Evolutionary conservation across 2,888 invertebrate genomes (phyloP).

Genomic region (Orthosia gracilis): DNA sequence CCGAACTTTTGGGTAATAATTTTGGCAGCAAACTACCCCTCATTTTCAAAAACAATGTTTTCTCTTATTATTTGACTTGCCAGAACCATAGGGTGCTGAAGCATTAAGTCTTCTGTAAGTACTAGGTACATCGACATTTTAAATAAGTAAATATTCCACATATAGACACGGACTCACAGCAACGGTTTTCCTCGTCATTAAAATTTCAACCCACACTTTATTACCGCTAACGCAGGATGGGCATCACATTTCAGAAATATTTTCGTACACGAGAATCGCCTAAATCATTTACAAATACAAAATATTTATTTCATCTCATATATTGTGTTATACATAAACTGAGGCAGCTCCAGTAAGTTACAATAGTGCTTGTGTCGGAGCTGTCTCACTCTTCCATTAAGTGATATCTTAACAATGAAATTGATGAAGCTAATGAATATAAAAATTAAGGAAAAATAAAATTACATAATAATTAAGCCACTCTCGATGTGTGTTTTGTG

Average conservation of each 20-base stretch:
- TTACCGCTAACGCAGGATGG: constrained; percentile 16
- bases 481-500: too few species aligned
- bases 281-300: background rate
- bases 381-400: too few species aligned
- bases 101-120: background rate
- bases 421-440: too few species aligned
- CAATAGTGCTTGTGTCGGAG: too few species aligned
- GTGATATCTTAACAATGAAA: too few species aligned
- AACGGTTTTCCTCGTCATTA: constrained; percentile 31
- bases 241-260: constrained; percentile 23
- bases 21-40: background rate
- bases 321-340: too few species aligned
- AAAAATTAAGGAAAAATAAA: too few species aligned
- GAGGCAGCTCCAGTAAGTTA: too few species aligned
- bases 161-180: background rate
- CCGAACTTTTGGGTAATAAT: background rate
- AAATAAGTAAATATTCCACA: constrained; percentile 15
- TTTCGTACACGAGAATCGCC: constrained; percentile 10
- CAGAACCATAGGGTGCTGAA: background rate
- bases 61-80: background rate
- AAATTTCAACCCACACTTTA: constrained; percentile 40
- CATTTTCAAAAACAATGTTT: background rate
- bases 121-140: background rate
- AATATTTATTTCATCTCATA: too few species aligned
- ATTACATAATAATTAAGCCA: too few species aligned